Conservation (phyloP, 2,888 invertebrate genomes). For the Drosophila ustulata region DNA sequence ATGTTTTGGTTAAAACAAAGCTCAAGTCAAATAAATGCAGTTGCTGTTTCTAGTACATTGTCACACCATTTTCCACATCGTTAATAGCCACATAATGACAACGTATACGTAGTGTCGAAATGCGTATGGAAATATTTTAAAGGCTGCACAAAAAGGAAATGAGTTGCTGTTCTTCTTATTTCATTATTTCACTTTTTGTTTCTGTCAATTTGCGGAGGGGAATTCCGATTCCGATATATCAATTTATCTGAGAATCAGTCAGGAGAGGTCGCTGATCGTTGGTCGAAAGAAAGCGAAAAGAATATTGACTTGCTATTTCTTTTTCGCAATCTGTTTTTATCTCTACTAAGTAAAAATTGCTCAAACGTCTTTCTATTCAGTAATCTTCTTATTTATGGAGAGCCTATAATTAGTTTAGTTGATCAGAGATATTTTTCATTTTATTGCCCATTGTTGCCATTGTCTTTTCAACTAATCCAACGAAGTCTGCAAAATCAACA, state of each 20-base stretch:
- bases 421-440: not conserved
- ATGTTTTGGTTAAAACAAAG: slow-evolving; percentile 9
- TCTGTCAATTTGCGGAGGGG: not conserved
- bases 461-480: not conserved
- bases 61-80: too few species aligned
- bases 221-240: not conserved
- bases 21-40: not conserved
- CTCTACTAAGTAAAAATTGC: too few species aligned
- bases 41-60: not conserved
- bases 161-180: not conserved
- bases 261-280: not conserved
- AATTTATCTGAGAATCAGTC: not conserved
- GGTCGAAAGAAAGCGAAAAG: not conserved
- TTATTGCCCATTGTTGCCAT: not conserved
- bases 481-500: not conserved
- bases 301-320: not conserved
- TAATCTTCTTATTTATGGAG: too few species aligned
- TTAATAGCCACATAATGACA: not conserved
- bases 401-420: too few species aligned
- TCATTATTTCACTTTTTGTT: not conserved
- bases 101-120: not conserved
- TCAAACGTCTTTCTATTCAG: too few species aligned
- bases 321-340: not conserved
- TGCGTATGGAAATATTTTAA: not conserved
- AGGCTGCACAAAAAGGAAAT: not conserved